Evolutionary conservation across 2,113 vertebrate genomes (phyloP).

Genomic region (Ardeotis arabs): DNA sequence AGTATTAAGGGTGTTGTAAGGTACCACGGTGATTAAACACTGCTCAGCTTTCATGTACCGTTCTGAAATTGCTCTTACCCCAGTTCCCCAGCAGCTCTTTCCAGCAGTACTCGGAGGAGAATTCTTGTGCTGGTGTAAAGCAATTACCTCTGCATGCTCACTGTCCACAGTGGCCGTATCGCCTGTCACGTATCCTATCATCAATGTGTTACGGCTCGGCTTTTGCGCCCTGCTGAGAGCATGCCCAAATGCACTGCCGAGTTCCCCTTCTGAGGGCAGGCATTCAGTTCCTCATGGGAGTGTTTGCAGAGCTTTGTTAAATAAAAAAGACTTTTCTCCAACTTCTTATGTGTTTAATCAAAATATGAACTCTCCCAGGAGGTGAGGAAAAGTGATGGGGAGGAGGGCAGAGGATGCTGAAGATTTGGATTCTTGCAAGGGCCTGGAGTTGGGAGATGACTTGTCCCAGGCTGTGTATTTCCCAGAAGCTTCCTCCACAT

Average conservation of each 20-base stretch:
- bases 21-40: background rate
- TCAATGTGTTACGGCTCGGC: background rate
- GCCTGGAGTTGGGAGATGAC: background rate
- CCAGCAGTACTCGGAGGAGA: background rate
- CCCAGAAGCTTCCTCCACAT: background rate
- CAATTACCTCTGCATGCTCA: slow-evolving; percentile 9
- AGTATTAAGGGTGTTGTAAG: background rate
- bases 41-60: background rate
- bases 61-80: background rate
- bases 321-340: background rate
- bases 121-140: slow-evolving; percentile 21
- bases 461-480: background rate
- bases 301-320: slow-evolving; percentile 11
- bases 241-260: background rate
- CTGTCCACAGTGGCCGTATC: background rate
- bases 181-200: background rate
- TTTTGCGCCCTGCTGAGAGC: background rate
- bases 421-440: background rate
- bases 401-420: background rate
- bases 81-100: background rate
- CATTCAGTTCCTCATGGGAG: background rate
- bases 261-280: background rate
- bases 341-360: slow-evolving; percentile 3
- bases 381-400: background rate
- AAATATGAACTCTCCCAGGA: background rate